Conservation (phyloP, 1,140 invertebrate genomes). For the Lamellibrachia luymesi region DNA sequence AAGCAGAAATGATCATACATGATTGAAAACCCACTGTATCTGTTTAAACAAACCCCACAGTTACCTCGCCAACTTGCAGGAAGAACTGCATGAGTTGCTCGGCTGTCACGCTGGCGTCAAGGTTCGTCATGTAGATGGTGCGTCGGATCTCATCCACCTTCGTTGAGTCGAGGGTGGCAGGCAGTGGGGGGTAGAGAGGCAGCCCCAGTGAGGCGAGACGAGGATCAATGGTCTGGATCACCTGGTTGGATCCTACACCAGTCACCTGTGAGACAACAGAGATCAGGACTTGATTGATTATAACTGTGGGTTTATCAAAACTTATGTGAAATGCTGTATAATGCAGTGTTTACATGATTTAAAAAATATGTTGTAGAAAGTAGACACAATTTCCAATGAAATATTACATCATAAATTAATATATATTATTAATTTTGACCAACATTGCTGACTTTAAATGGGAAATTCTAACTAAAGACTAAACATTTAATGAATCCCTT, state of each 20-base stretch:
- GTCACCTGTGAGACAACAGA: constrained; percentile 65
- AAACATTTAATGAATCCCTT: no score
- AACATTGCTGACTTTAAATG: no score
- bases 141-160: constrained; percentile 95
- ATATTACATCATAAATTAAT: no score
- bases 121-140: constrained; percentile 79
- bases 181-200: constrained; percentile 88
- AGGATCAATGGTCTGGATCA: constrained; percentile 89
- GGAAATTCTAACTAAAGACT: no score
- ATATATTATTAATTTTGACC: no score
- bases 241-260: constrained; percentile 75
- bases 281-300: constrained; percentile 2
- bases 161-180: constrained; percentile 81
- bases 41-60: background rate
- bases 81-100: constrained; percentile 77
- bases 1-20: no score
- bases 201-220: constrained; percentile 65
- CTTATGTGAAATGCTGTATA: background rate
- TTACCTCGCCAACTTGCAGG: constrained; percentile 73
- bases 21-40: background rate
- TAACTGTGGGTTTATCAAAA: background rate
- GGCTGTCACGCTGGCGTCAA: constrained; percentile 63
- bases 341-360: no score
- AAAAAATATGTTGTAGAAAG: no score
- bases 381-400: no score